Percentiles rank a stretch among this genome's conserved stretches.
Evolutionary conservation across 2,888 invertebrate genomes (phyloP).

Genomic region (Sialis lutaria): DNA sequence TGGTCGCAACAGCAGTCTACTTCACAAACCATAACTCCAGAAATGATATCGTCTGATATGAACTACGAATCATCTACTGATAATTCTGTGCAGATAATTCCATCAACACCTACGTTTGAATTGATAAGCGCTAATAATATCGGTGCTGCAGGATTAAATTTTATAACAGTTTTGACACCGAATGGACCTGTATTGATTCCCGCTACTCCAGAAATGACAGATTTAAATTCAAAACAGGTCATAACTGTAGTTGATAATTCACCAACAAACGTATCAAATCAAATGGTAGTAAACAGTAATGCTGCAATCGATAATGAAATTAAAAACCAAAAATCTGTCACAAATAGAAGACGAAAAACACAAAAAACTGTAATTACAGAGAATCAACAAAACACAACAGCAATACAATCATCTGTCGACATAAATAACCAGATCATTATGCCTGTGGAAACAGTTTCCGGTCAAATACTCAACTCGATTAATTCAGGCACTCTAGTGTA

Average conservation of each 20-base stretch:
- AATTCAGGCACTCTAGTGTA: constrained; percentile 1
- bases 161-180: not conserved
- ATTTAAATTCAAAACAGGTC: not conserved
- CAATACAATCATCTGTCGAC: not conserved
- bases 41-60: not conserved
- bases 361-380: not conserved
- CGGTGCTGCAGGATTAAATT: not conserved
- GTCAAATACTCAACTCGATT: not conserved
- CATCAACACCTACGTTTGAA: not conserved
- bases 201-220: not conserved
- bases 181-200: not conserved
- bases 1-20: not conserved
- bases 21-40: not conserved
- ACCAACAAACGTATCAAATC: not conserved
- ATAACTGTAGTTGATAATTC: not conserved
- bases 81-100: not conserved
- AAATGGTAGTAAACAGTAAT: not conserved
- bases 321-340: not conserved
- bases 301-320: not conserved
- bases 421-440: not conserved
- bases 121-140: not conserved
- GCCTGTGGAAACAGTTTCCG: not conserved
- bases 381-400: not conserved
- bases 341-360: not conserved
- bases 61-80: not conserved